Conservation (phyloP, 2,888 invertebrate species). For the Seira musarum region DNA sequence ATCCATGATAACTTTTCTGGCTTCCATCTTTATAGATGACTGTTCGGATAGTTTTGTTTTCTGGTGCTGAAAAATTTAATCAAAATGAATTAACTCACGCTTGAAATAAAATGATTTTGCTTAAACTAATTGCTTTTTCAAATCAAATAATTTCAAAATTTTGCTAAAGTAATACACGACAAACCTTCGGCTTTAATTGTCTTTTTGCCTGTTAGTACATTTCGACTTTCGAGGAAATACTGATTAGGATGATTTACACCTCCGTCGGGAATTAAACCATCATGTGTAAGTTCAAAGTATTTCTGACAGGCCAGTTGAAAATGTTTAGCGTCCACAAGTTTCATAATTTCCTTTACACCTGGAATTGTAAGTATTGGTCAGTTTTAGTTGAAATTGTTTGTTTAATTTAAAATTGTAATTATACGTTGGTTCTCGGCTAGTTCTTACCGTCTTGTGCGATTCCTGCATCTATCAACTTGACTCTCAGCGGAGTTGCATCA, state of each 20-base stretch:
- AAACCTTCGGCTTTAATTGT: constrained; percentile 53
- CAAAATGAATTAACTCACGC: no score
- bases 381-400: background rate
- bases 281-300: constrained; percentile 84
- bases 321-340: constrained; percentile 83
- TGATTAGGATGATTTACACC: constrained; percentile 93
- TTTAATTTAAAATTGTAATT: no score
- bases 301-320: constrained; percentile 92
- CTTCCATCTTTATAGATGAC: constrained; percentile 18
- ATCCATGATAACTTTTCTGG: background rate
- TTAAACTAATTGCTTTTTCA: no score
- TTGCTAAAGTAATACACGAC: background rate
- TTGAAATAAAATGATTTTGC: no score
- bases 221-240: constrained; percentile 86
- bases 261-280: constrained; percentile 77
- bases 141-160: background rate
- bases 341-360: constrained; percentile 82
- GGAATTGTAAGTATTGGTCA: constrained; percentile 61
- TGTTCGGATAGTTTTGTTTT: constrained; percentile 9
- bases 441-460: constrained; percentile 76
- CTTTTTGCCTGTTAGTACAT: constrained; percentile 71
- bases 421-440: constrained; percentile 11
- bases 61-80: background rate
- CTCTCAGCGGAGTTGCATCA: constrained; percentile 81
- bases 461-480: constrained; percentile 81